Base-by-base conservation (phyloP, 2,113 vertebrate species). In the Hemiscyllium ocellatum region DNA sequence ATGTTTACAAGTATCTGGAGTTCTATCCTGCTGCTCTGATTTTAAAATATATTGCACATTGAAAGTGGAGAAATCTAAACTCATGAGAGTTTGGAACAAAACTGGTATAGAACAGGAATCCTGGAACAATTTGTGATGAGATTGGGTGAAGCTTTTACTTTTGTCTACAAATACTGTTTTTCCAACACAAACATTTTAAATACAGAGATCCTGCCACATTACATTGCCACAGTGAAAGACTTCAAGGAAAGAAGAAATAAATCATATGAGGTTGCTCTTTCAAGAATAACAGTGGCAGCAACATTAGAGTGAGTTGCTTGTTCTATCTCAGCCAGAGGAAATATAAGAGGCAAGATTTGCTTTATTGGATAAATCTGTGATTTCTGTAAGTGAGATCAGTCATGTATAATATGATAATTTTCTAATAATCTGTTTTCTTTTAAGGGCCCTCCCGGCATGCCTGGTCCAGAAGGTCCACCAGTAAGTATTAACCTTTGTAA, bases 371-470 rank as follows among this genome's bases (percentile, higher is more conserved):
- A 90, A 90, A 37, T 17, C 20, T 42, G 61, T 20, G 61, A 37
- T 93, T 93, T 20, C 33, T 61, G 37, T 66, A 37, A n/a, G 7
- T 66, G 65, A 66, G 89, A 37, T 37, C 89, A 66, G 56, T 33
- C 33, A 91, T 61, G 15, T 61, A 56, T 61, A 90, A 56, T 65
- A 65, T 33, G 66, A 66, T 83, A 0, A 86, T 29, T 96, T 61
- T 91, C 29, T 83, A 56, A 68, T 93, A 33, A 22, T 95, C 95
- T 93, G 29, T 65, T 83, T 68, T 87, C 96, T 65, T 87, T 96
- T 0, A 72, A 98, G 98, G 98, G 98, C 96, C 98, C 98, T 69
- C 98, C 97, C 96, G 98, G 98, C 13, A 98, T 98, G 96, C 98
- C 98, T n/a, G 98, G 98, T 78, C 96, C 97, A 94, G 0, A 97